These are phyloP conservation scores for Benthosema pterotum DNA, from an alignment of 2,797 vertebrate species.

Conservation along the genomic window DNA sequence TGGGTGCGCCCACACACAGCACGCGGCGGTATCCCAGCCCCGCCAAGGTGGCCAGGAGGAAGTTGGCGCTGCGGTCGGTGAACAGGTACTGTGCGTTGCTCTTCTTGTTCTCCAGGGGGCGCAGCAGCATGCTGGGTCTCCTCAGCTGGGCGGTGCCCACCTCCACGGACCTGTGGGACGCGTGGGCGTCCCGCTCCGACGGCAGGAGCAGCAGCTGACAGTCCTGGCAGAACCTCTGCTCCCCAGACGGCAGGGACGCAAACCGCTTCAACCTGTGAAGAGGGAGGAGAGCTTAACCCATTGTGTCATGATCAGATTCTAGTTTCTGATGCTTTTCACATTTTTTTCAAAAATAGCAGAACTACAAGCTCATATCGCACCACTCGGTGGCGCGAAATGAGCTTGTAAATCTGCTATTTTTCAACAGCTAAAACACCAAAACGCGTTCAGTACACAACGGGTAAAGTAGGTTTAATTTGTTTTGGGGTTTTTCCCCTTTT, in stretches of 20 bases:
- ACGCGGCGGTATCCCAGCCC: constrained; percentile 85
- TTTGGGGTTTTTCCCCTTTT: too few relatives aligned
- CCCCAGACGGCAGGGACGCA: constrained; percentile 67
- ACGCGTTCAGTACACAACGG: too few relatives aligned
- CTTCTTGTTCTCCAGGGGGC: constrained; percentile 92
- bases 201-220: constrained; percentile 88
- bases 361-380: too few relatives aligned
- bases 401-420: too few relatives aligned
- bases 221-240: constrained; percentile 87
- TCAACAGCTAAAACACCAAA: too few relatives aligned
- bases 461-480: too few relatives aligned
- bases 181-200: constrained; percentile 77
- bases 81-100: constrained; percentile 96
- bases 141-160: constrained; percentile 78
- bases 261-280: constrained; percentile 86
- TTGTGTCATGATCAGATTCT: too few relatives aligned
- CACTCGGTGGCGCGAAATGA: too few relatives aligned
- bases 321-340: too few relatives aligned
- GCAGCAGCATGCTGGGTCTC: constrained; percentile 86
- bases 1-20: constrained; percentile 91
- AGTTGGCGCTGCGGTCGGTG: constrained; percentile 87
- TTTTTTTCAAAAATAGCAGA: too few relatives aligned
- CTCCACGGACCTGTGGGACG: constrained; percentile 64
- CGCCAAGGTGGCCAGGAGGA: constrained; percentile 83
- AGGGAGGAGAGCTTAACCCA: too few relatives aligned